Evolutionary conservation across 1,140 invertebrate species (phyloP), one percentile per base, ranked within the genome.

Genomic region (Neotoxoptera formosana): DNA sequence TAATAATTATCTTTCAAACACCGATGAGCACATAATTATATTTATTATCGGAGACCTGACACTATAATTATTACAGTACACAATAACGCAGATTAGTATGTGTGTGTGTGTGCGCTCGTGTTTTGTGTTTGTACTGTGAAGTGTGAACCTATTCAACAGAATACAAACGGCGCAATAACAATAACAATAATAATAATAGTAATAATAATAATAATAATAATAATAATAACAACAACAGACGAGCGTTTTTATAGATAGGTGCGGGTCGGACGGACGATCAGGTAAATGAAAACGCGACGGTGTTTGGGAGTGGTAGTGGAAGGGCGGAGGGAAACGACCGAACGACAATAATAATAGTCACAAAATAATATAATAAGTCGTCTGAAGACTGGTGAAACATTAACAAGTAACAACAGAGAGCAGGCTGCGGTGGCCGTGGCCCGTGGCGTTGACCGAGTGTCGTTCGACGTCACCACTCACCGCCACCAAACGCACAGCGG

Each of bases 121-220:
- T 53, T 53, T 23, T 53, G 51, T 53, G 51, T 53, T 53, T 83
- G 81, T 83, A 41, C 60, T 83, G 34, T 83, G 81, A 41, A 41
- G 30, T 83, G 34, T 83, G 81, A 41, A 47, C 41, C 23, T 30
- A 45, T 30, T 86, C 84, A 47, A 41, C 23, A 45, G 41, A 86
- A 30, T 8, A 47, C 84, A 25, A 47, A 30, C 84, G 25, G 23
- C 45, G 41, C 41, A 86, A 86, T 47, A 86, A 86, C 84, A 86
- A 86, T 47, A 86, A 86, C 83, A 86, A 86, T 36, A 86, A 86
- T 86, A 25, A 84, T 84, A 84, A 84, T 84, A 84, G 25, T 84
- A 84, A 86, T 86, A 41, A 30, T 41, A 25, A 84, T 30, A 84
- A 25, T 41, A 86, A 23, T 2, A 36, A 81, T 41, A 25, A 86